Evolutionary conservation across 2,797 vertebrate species (phyloP).

Genomic region (Acanthis flammea): DNA sequence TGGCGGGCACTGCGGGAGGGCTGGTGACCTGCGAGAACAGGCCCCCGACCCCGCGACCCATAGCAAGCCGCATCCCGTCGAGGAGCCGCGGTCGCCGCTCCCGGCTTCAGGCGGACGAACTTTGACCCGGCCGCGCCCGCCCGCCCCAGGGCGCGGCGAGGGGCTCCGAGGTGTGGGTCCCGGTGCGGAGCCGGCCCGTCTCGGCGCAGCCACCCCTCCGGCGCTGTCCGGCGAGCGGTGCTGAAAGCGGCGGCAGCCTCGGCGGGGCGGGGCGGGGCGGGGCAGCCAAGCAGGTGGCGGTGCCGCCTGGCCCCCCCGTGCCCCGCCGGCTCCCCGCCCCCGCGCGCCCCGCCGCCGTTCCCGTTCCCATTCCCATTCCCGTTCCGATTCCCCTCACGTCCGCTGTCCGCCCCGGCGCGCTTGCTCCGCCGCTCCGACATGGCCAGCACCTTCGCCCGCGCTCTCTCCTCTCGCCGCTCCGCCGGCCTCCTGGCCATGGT

Average conservation of each 20-base stretch:
- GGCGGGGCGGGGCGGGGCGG: neutral
- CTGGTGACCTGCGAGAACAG: neutral
- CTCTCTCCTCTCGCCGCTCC: constrained; percentile 80
- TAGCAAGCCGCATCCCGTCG: neutral
- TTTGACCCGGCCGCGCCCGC: neutral
- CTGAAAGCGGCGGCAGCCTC: neutral
- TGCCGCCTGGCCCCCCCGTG: neutral
- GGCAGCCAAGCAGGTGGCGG: neutral
- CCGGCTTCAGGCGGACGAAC: constrained; percentile 10
- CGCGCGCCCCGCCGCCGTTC: neutral
- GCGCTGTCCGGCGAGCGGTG: constrained; percentile 12
- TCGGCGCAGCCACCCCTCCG: neutral
- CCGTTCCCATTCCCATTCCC: neutral
- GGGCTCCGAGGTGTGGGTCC: neutral
- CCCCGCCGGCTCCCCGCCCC: neutral
- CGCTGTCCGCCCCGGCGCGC: neutral
- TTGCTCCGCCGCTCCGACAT: constrained; percentile 66
- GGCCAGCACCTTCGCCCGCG: constrained; percentile 88
- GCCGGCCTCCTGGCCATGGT: constrained; percentile 83
- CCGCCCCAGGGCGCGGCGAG: neutral
- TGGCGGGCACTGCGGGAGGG: neutral
- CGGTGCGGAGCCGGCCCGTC: neutral
- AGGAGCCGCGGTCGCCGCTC: neutral
- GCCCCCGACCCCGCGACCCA: neutral
- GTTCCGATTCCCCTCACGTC: constrained; percentile 37